Percentiles rank a stretch among this genome's conserved stretches.
phyloP scores from a whole-genome alignment of 1,140 invertebrate genomes.

The Drosophila ironensis region DNA sequence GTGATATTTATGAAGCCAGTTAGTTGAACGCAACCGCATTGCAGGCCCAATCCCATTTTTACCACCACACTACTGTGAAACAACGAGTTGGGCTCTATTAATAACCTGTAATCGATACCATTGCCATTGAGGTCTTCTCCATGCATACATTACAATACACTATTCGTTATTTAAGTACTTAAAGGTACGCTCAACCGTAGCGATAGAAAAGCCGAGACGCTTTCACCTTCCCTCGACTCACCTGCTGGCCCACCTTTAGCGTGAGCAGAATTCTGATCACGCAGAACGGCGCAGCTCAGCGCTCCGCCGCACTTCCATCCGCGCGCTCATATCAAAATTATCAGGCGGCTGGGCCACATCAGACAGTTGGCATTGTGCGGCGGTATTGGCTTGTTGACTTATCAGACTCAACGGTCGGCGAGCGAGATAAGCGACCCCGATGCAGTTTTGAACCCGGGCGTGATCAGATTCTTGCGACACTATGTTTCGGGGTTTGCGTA shows the following conservation, averaged over 20 bases:
- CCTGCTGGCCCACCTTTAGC: conserved; percentile 17
- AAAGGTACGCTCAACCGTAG: conserved; percentile 33
- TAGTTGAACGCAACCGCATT: no score
- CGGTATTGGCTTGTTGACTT: conserved; percentile 63
- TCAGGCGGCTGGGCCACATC: conserved; percentile 55
- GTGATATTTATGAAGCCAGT: no score
- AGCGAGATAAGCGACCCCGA: conserved; percentile 51
- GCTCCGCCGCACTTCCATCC: not conserved
- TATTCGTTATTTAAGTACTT: not conserved
- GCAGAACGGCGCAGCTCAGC: not conserved
- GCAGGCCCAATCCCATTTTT: no score
- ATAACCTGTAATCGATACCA: conserved; percentile 34
- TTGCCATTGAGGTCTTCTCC: conserved; percentile 23
- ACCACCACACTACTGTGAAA: no score
- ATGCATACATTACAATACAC: conserved; percentile 3
- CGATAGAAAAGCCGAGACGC: conserved; percentile 16
- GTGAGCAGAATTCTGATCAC: conserved; percentile 61
- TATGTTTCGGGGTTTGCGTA: conserved; percentile 65
- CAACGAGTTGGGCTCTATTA: no score
- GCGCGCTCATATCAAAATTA: conserved; percentile 60
- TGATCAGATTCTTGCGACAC: conserved; percentile 1
- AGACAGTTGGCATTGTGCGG: conserved; percentile 56
- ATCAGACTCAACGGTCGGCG: conserved; percentile 41
- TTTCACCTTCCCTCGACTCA: conserved; percentile 35
- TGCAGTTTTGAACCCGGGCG: conserved; percentile 30